Evolutionary conservation across 2,888 invertebrate species (phyloP).

Genomic region (Gortyna flavago): DNA sequence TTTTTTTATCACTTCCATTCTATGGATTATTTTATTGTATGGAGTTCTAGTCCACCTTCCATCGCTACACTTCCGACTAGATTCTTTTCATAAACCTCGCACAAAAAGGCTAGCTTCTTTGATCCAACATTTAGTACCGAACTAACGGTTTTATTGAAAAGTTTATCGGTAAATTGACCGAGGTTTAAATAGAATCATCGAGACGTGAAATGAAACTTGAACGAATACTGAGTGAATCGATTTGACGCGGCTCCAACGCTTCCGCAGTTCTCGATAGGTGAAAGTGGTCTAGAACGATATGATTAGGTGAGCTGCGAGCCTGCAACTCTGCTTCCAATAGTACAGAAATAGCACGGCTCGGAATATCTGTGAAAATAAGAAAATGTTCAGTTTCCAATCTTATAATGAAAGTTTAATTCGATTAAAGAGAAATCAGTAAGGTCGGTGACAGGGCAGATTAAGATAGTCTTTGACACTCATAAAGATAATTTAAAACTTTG

Average conservation of each 20-base stretch:
- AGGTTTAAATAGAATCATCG: conserved; percentile 65
- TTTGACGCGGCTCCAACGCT: conserved; percentile 70
- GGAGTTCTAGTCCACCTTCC: conserved; percentile 28
- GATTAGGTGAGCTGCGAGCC: conserved; percentile 57
- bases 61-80: conserved; percentile 19
- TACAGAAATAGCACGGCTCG: conserved; percentile 32
- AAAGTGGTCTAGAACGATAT: conserved; percentile 67
- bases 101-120: conserved; percentile 42
- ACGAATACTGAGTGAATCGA: conserved; percentile 69
- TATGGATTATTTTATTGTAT: conserved; percentile 5
- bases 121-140: conserved; percentile 30
- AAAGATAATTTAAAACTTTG: neutral
- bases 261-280: conserved; percentile 71
- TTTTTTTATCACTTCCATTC: conserved; percentile 37
- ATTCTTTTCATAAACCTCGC: conserved; percentile 35
- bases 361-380: conserved; percentile 53
- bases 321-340: conserved; percentile 35
- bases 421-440: conserved; percentile 37
- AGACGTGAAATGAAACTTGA: conserved; percentile 75
- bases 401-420: conserved; percentile 21
- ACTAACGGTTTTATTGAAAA: conserved; percentile 57
- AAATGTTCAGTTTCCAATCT: conserved; percentile 48
- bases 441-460: neutral
- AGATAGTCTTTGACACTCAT: conserved; percentile 4
- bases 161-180: conserved; percentile 57